Conservation (phyloP, 2,888 invertebrate genomes). For the Perizoma affinitatum region DNA sequence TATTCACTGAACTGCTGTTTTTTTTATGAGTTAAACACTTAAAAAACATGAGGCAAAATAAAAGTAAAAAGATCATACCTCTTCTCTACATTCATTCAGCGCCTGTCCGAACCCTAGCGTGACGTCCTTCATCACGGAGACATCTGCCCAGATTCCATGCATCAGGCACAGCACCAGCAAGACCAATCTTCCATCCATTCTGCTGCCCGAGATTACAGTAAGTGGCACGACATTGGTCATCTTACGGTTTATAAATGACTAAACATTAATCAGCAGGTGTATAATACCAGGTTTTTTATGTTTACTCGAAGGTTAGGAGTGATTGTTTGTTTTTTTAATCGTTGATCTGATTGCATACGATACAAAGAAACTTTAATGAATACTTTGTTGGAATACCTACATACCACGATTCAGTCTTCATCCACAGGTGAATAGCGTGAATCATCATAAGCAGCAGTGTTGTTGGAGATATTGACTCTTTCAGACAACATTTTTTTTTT, state of each 20-base stretch:
- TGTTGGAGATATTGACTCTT: too few species aligned
- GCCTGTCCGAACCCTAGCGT: constrained; percentile 78
- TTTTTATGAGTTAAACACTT: too few species aligned
- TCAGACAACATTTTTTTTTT: too few species aligned
- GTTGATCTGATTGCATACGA: constrained; percentile 6
- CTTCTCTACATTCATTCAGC: constrained; percentile 67
- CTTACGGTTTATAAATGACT: constrained; percentile 9
- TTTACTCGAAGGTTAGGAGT: constrained; percentile 14
- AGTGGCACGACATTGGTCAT: too few species aligned
- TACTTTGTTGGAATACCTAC: too few species aligned
- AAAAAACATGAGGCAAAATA: not conserved
- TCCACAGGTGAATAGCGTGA: too few species aligned
- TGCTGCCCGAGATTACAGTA: not conserved
- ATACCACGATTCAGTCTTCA: too few species aligned
- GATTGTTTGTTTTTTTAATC: constrained; percentile 16
- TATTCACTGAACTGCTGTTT: too few species aligned
- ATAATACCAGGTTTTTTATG: constrained; percentile 12
- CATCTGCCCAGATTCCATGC: constrained; percentile 41
- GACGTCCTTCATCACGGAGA: constrained; percentile 72
- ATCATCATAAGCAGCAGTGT: too few species aligned
- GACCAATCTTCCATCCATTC: constrained; percentile 20
- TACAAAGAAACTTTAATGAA: not conserved
- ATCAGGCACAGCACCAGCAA: constrained; percentile 32
- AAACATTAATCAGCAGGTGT: constrained; percentile 13
- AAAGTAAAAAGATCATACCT: constrained; percentile 50